A percentile compares a stretch with the other conserved stretches of the same genome.
Evolutionary conservation across 2,113 vertebrate genomes (phyloP).

Genomic region (Dasypus novemcinctus): DNA sequence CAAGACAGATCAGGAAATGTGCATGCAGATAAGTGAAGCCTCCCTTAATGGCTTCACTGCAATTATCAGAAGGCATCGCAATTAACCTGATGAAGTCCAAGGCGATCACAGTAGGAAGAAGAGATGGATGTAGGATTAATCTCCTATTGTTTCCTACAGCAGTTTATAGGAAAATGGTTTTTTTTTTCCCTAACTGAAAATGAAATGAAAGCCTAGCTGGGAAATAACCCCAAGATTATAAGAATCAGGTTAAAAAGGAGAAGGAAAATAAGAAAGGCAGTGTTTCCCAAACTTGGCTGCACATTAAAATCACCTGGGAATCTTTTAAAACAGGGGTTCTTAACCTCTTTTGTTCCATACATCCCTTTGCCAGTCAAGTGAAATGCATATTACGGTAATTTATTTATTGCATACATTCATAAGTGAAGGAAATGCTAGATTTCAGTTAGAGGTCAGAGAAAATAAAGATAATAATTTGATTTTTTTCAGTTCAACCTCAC

Average conservation of each 20-base stretch:
- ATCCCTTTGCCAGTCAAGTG: no score
- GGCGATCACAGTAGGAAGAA: conserved; percentile 44
- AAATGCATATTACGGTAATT: no score
- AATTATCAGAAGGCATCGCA: conserved; percentile 38
- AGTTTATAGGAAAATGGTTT: conserved; percentile 27
- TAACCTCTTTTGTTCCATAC: not conserved
- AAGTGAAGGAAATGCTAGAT: no score
- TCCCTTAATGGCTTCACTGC: conserved; percentile 40
- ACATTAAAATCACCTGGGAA: not conserved
- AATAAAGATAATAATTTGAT: no score
- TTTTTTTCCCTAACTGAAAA: not conserved
- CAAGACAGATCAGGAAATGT: conserved; percentile 76
- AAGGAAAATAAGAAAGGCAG: not conserved
- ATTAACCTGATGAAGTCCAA: conserved; percentile 57
- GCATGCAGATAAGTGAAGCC: conserved; percentile 58
- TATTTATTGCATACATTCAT: no score
- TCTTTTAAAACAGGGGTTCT: not conserved
- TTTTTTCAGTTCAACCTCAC: no score
- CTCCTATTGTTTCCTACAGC: conserved; percentile 33
- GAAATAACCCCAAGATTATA: conserved; percentile 35
- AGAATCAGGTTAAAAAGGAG: not conserved
- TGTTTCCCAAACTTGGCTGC: not conserved
- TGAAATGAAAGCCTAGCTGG: not conserved
- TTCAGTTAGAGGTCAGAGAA: no score
- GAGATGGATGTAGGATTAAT: conserved; percentile 6